phyloP scores from a whole-genome alignment of 2,797 vertebrate species.

The Poecile montanus region DNA sequence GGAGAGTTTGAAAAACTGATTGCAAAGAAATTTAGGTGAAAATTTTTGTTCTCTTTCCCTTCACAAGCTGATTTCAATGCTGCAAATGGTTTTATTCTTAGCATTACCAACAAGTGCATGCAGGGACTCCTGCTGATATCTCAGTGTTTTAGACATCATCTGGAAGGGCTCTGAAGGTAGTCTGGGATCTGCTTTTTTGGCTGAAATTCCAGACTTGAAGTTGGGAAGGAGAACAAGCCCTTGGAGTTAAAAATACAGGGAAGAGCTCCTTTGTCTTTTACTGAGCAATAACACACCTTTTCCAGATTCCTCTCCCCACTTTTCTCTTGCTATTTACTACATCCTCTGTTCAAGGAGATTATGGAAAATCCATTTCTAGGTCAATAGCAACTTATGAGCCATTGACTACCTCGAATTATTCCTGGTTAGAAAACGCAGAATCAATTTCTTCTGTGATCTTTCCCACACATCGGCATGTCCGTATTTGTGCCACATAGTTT shows the following conservation, averaged over 20 bases:
- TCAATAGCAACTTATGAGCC: background rate
- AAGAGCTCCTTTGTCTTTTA: background rate
- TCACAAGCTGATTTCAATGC: background rate
- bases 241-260: conserved; percentile 18
- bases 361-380: conserved; percentile 15
- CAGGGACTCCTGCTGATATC: background rate
- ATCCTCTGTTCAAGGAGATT: background rate
- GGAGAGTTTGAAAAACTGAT: background rate
- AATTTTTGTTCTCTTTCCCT: background rate
- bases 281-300: background rate
- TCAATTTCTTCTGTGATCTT: background rate
- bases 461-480: background rate
- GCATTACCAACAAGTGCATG: background rate
- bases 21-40: background rate
- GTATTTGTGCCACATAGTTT: background rate
- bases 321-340: background rate
- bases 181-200: background rate
- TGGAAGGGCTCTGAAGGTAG: background rate
- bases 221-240: conserved; percentile 10
- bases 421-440: background rate
- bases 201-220: background rate
- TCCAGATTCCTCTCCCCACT: background rate
- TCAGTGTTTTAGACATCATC: background rate
- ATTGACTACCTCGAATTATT: background rate
- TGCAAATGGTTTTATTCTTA: background rate